Evolutionary conservation across 2,797 vertebrate species (phyloP), one percentile per base, ranked within the genome.

Genomic region (Pampus argenteus): DNA sequence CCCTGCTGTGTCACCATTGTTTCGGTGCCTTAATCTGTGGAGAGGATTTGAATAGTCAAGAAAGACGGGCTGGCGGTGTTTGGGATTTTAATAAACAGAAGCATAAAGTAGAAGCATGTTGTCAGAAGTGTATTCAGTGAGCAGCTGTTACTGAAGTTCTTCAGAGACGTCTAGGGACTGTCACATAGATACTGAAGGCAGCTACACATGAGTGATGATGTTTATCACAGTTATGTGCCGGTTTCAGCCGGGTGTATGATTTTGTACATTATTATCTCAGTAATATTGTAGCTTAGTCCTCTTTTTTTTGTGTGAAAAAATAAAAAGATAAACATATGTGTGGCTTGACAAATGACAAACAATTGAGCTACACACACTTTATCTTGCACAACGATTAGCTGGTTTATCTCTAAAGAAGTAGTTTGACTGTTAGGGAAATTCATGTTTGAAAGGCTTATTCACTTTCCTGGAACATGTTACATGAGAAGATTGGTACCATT

Each of bases 1-100:
- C 72, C 60, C 47, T 81, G 73, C 62, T 71, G 57, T 86, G 75
- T 79, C 82, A 82, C 84, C 23, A 71, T 82, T 87, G 84, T 89
- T 81, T 20, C 74, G 38, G 1, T 42, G 52, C 58, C n/a, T 76
- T 83, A 76, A 80, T 89, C 66, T 79, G 47, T 18, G 40, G 76
- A 25, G 77, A 51, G 56, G 28, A 40, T 52, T 7, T 44, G 49
- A 76, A 57, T 20, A 8, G 54, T 15, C 22, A 70, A 71, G 40
- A 28, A 62, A 54, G 55, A 59, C 6, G 0, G 18, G 20, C 2
- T 20, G 29, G 9, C 18, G 6, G 17, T 66, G 49, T 57, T 72
- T 49, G 50, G 36, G 71, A 18, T 38, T 52, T 61, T 31, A 44
- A 25, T 52, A 71, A 48, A 28, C 0, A 17, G 54, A 42, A 66